A percentile compares a stretch with the other conserved stretches of the same genome.
Conservation (phyloP, 1,140 invertebrate species). For the Drosophila rufa region DNA sequence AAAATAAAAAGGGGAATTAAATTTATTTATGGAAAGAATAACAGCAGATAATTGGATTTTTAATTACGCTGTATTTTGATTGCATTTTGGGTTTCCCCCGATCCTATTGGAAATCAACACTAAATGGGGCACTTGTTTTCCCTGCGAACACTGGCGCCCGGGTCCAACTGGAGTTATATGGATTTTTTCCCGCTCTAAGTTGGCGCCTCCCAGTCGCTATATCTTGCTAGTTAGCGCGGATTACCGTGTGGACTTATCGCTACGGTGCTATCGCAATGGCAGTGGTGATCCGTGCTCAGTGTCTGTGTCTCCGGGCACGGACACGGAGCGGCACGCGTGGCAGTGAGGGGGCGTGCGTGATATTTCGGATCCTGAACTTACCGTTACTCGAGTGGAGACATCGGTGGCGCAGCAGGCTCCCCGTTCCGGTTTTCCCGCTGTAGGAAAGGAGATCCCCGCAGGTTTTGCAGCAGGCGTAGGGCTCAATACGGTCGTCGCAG, state of each 20-base stretch:
- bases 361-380: slow-evolving; percentile 69
- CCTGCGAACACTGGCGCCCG: background rate
- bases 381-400: slow-evolving; percentile 73
- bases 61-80: background rate
- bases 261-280: slow-evolving; percentile 28
- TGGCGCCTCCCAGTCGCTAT: background rate
- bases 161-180: background rate
- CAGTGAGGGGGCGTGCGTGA: slow-evolving; percentile 67
- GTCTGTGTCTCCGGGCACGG: slow-evolving; percentile 18
- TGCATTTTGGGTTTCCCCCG: background rate
- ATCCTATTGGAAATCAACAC: no score
- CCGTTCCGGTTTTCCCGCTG: slow-evolving; percentile 71
- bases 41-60: background rate
- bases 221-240: background rate
- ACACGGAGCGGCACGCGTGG: slow-evolving; percentile 67
- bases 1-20: background rate
- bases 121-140: background rate
- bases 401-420: slow-evolving; percentile 68
- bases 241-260: slow-evolving; percentile 36
- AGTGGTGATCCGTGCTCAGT: slow-evolving; percentile 38
- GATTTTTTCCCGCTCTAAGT: slow-evolving; percentile 18
- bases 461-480: slow-evolving; percentile 72
- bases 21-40: slow-evolving; percentile 5
- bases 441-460: slow-evolving; percentile 73
- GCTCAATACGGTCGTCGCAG: slow-evolving; percentile 67